Percentiles rank a stretch among this genome's conserved stretches.
Conservation (phyloP, 2,888 invertebrate species). For the Apodemia duryi region DNA sequence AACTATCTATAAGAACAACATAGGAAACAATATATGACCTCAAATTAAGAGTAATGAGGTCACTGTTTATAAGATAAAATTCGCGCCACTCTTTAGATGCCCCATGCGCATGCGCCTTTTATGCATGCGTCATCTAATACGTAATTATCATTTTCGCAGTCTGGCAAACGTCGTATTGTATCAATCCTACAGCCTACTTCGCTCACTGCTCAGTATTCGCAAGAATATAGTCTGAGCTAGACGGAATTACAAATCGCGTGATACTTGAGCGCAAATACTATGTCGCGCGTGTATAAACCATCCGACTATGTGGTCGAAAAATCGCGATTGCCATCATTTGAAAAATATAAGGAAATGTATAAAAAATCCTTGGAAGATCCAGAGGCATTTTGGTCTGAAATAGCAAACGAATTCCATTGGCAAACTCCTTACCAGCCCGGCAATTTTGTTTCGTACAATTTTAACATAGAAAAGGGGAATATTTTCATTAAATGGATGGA, state of each 20-base stretch:
- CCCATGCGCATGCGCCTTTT: slow-evolving; percentile 54
- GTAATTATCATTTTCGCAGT: slow-evolving; percentile 35
- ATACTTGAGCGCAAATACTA: slow-evolving; percentile 45
- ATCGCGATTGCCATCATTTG: slow-evolving; percentile 73
- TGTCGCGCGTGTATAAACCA: slow-evolving; percentile 83
- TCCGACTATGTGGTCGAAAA: slow-evolving; percentile 84
- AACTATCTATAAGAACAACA: no score
- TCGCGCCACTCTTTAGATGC: slow-evolving; percentile 21
- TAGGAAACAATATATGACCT: neutral
- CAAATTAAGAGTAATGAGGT: neutral
- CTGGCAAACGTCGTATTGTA: slow-evolving; percentile 31
- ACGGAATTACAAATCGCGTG: slow-evolving; percentile 27
- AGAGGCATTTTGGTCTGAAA: slow-evolving; percentile 94
- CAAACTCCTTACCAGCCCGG: slow-evolving; percentile 86
- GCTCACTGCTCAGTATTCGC: slow-evolving; percentile 45
- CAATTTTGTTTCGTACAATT: slow-evolving; percentile 93
- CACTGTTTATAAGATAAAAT: slow-evolving; percentile 21
- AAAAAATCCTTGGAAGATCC: slow-evolving; percentile 92
- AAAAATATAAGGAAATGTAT: slow-evolving; percentile 91
- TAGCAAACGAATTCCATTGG: slow-evolving; percentile 97
- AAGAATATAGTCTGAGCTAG: slow-evolving; percentile 32
- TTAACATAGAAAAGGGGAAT: slow-evolving; percentile 92
- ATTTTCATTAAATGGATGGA: slow-evolving; percentile 97
- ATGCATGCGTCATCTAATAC: slow-evolving; percentile 50
- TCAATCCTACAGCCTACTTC: slow-evolving; percentile 20